These are phyloP conservation scores for Notarius lentiginosus DNA, from an alignment of 2,113 vertebrate species.

Conservation along the genomic window DNA sequence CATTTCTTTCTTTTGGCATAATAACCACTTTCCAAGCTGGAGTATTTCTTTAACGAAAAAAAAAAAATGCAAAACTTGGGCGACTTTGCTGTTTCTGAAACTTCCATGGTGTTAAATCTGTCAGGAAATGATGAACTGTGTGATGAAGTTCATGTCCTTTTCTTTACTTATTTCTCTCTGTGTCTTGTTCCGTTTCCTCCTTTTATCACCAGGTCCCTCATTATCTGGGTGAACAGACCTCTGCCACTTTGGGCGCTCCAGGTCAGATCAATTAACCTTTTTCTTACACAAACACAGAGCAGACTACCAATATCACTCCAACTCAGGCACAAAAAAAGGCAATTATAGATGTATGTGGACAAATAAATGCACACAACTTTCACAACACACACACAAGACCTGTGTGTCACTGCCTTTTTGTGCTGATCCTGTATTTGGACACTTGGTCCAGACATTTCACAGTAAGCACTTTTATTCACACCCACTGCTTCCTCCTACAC, in stretches of 20 bases:
- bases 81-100: neutral
- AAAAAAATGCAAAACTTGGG: neutral
- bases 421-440: slow-evolving; percentile 12
- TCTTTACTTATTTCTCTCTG: slow-evolving; percentile 13
- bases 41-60: neutral
- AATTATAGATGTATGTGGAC: neutral
- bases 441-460: slow-evolving; percentile 31
- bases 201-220: slow-evolving; percentile 71
- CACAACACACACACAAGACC: neutral
- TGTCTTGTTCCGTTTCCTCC: slow-evolving; percentile 6
- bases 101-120: neutral
- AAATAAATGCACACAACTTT: slow-evolving; percentile 14
- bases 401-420: slow-evolving; percentile 37
- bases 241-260: slow-evolving; percentile 80
- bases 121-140: neutral
- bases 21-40: neutral
- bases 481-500: slow-evolving; percentile 9
- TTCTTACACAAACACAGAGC: slow-evolving; percentile 19
- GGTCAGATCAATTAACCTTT: slow-evolving; percentile 65
- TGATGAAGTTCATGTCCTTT: neutral
- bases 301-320: slow-evolving; percentile 8
- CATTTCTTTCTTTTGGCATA: neutral
- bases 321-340: neutral
- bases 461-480: slow-evolving; percentile 3
- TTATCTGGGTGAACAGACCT: slow-evolving; percentile 83